Conservation (phyloP, 1,140 invertebrate species). For the Listronotus oregonensis region DNA sequence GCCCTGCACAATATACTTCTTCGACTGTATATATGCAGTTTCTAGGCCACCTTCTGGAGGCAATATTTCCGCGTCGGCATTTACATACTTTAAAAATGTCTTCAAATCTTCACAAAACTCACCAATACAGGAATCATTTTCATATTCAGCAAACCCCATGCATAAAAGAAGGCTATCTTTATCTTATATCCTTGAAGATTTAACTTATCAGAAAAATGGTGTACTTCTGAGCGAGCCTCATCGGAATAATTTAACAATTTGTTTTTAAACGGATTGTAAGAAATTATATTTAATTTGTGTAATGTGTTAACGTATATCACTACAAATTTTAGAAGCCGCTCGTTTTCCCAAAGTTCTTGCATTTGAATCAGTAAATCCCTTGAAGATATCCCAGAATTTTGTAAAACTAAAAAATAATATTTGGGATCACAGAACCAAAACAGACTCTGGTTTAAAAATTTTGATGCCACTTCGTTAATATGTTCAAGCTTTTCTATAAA, state of each 20-base stretch:
- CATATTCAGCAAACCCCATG: not conserved
- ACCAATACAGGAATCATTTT: slow-evolving; percentile 9
- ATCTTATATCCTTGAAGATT: slow-evolving; percentile 15
- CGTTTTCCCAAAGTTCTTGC: not conserved
- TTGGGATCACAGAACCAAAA: slow-evolving; percentile 13
- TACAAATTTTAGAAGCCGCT: slow-evolving; percentile 3
- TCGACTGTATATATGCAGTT: not conserved
- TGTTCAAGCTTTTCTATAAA: slow-evolving; percentile 13
- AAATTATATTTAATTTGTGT: slow-evolving; percentile 1
- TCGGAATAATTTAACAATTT: slow-evolving; percentile 3
- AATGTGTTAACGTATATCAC: not conserved
- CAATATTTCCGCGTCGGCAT: slow-evolving; percentile 3
- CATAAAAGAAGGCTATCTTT: not conserved
- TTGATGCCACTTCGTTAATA: not conserved
- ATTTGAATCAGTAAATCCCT: not conserved
- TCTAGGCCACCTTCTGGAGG: not conserved
- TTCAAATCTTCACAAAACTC: not conserved
- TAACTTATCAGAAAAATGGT: not conserved
- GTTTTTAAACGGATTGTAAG: slow-evolving; percentile 17
- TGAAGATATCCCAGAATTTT: not conserved
- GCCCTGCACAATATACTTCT: not conserved
- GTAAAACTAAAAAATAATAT: slow-evolving; percentile 9
- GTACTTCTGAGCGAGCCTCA: not conserved
- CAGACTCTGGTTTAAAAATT: not conserved
- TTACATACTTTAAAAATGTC: slow-evolving; percentile 12